Evolutionary conservation across 2,797 vertebrate genomes (phyloP).

Genomic region (Silurus aristotelis): DNA sequence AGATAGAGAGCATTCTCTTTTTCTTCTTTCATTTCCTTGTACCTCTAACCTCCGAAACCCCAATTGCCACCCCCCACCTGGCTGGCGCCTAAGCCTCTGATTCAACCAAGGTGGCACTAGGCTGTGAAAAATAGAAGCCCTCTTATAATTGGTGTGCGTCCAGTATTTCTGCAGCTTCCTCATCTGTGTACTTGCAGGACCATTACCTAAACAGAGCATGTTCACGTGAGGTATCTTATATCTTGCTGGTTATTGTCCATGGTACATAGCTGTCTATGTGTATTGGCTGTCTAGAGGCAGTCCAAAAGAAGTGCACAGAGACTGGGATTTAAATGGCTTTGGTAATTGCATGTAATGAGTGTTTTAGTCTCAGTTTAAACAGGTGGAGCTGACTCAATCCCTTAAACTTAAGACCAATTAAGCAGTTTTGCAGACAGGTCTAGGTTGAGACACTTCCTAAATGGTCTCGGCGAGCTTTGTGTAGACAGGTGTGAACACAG

Average conservation of each 20-base stretch:
- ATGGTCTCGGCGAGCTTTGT: slow-evolving; percentile 9
- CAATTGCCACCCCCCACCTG: slow-evolving; percentile 6
- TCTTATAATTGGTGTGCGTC: slow-evolving; percentile 49
- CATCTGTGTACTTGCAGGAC: slow-evolving; percentile 59
- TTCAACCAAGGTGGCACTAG: slow-evolving; percentile 59
- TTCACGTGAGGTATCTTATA: slow-evolving; percentile 5
- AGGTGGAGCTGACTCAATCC: slow-evolving; percentile 39
- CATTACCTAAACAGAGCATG: slow-evolving; percentile 51
- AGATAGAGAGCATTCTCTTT: slow-evolving; percentile 39
- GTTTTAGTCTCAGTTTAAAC: slow-evolving; percentile 57
- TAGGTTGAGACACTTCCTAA: not conserved
- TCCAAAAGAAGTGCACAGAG: not conserved
- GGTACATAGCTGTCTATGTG: slow-evolving; percentile 24
- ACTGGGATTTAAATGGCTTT: slow-evolving; percentile 48
- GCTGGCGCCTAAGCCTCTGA: slow-evolving; percentile 50
- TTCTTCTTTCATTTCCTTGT: not conserved
- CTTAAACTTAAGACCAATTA: slow-evolving; percentile 50
- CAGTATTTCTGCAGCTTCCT: slow-evolving; percentile 47
- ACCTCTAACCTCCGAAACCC: not conserved
- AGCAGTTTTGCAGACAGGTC: slow-evolving; percentile 39
- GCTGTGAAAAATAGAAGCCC: slow-evolving; percentile 63
- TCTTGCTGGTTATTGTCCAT: slow-evolving; percentile 32
- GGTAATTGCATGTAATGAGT: slow-evolving; percentile 54
- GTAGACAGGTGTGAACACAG: slow-evolving; percentile 13
- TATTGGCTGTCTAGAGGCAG: slow-evolving; percentile 8